Conservation (phyloP, 2,797 vertebrate species). For the Glossophaga mutica region DNA sequence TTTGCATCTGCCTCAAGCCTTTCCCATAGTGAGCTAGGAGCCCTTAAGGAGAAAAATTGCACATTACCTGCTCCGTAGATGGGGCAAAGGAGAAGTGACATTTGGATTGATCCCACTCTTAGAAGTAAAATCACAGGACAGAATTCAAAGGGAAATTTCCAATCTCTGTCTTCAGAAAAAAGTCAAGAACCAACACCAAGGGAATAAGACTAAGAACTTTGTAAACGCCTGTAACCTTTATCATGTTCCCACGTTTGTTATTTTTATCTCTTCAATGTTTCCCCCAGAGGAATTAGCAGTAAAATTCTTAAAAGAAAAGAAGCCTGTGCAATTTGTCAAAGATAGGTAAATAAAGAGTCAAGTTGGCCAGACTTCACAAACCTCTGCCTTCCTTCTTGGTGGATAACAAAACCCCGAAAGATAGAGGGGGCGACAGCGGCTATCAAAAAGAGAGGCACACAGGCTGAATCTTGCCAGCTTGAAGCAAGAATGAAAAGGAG, state of each 20-base stretch:
- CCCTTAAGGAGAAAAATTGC: not conserved
- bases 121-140: conserved; percentile 28
- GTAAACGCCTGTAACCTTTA: conserved; percentile 3
- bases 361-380: conserved; percentile 48
- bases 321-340: conserved; percentile 48
- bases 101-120: not conserved
- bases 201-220: conserved; percentile 32
- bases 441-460: not conserved
- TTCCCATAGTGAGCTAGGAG: not conserved
- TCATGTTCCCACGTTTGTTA: conserved; percentile 52
- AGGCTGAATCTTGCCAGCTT: not conserved
- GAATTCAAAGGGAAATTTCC: conserved; percentile 49
- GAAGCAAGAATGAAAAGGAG: not conserved
- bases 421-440: not conserved
- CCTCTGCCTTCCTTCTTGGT: conserved; percentile 36
- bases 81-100: not conserved
- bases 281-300: conserved; percentile 49
- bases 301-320: conserved; percentile 61
- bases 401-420: conserved; percentile 37
- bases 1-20: not conserved
- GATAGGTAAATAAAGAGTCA: conserved; percentile 55
- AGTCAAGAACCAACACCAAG: not conserved
- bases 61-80: not conserved
- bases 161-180: not conserved
- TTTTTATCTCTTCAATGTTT: conserved; percentile 57